Evolutionary conservation across 2,797 vertebrate species (phyloP).

Genomic region (Masticophis lateralis): DNA sequence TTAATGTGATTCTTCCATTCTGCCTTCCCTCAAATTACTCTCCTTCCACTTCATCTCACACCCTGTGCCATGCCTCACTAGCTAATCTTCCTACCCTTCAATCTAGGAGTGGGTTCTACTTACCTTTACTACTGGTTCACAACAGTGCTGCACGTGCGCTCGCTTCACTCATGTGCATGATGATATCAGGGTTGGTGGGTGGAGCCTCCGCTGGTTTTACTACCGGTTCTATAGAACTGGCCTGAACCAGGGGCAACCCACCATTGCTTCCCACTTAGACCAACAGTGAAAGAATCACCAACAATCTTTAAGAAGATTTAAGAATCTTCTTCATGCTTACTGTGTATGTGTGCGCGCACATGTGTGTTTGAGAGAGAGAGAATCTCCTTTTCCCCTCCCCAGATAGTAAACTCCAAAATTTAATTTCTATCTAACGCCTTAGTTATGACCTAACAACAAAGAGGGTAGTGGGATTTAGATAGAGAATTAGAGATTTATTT

Average conservation of each 20-base stretch:
- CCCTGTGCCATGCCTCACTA: background rate
- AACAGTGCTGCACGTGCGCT: no score
- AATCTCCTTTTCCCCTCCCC: background rate
- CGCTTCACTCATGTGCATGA: no score
- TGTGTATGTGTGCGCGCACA: background rate
- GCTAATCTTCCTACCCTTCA: background rate
- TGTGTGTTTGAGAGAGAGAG: no score
- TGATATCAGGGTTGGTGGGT: no score
- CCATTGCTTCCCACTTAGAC: background rate
- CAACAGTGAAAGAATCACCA: background rate
- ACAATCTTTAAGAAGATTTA: background rate
- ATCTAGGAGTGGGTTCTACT: no score
- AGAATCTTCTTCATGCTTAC: background rate
- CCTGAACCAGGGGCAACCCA: no score
- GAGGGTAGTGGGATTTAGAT: background rate
- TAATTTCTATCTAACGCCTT: background rate
- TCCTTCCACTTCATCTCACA: background rate
- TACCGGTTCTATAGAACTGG: no score
- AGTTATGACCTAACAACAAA: background rate
- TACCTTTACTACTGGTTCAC: no score
- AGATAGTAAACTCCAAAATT: background rate
- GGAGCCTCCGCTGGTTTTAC: no score
- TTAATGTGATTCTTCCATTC: background rate
- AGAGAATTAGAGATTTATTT: background rate
- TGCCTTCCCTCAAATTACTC: background rate